phyloP scores from a whole-genome alignment of 2,113 vertebrate genomes.

The Rallus limicola region DNA sequence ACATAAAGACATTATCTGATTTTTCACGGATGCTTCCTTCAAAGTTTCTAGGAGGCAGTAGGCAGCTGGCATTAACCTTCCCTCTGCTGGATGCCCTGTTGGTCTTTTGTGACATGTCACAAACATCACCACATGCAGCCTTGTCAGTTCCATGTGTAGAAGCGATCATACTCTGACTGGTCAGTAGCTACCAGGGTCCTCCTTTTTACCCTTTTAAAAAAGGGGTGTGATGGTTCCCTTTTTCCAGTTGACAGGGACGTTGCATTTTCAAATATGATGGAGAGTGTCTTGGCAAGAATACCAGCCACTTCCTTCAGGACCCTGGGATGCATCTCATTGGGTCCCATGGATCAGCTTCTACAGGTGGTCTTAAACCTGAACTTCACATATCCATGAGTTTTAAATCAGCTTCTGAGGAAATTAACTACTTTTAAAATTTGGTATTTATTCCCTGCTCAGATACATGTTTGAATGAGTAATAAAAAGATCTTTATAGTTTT shows the following conservation, averaged over 20 bases:
- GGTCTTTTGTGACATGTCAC: background rate
- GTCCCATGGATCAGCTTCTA: background rate
- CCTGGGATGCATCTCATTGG: background rate
- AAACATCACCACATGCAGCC: background rate
- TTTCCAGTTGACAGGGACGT: background rate
- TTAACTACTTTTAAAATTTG: background rate
- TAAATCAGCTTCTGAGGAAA: background rate
- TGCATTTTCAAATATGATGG: background rate
- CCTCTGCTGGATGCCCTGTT: background rate
- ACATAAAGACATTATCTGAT: background rate
- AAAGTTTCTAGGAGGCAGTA: background rate
- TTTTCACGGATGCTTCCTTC: background rate
- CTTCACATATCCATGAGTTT: background rate
- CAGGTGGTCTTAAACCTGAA: background rate
- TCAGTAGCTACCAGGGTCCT: background rate
- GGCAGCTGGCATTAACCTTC: background rate
- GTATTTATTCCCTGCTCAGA: background rate
- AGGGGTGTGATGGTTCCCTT: background rate
- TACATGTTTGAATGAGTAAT: background rate
- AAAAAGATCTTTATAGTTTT: background rate
- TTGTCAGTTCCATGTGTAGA: background rate
- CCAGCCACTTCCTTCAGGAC: background rate
- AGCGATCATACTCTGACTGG: background rate
- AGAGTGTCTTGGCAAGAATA: background rate
- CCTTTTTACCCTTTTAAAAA: background rate